Evolutionary conservation across 2,113 vertebrate genomes (phyloP), one percentile per base, ranked within the genome.

Genomic region (Peromyscus maniculatus): DNA sequence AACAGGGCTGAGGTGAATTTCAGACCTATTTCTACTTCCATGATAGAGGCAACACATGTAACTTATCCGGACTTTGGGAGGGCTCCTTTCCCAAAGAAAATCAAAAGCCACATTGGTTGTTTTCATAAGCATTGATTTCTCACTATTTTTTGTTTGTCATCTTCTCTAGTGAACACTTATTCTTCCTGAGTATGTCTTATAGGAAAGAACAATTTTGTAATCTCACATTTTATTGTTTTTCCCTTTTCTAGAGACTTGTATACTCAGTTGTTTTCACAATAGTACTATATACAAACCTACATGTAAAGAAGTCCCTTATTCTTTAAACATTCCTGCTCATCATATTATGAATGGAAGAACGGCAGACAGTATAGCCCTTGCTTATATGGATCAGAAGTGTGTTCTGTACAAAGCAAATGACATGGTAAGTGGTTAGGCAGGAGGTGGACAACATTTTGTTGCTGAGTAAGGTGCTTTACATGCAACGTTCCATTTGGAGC

Each of bases 281-380:
- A 69, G 62, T 93, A 88, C 33, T 64, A 12, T 87, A 80, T 13
- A 31, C 49, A 82, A 88, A 24, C 10, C 3, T 91, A 31, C 10
- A 24, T 46, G 87, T 67, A 90, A 90, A 74, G 36, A 3, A 55
- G 49, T 19, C 46, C 4, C 17, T 16, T 66, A 7, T 83, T 74
- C 7, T n/a, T 55, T 93, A 77, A 78, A 62, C 0, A 62, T 67
- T 84, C 36, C 9, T 87, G 8, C 7, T 64, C 0, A 62, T 55
- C 19, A 7, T 43, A 91, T 86, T 96, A 93, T 88, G n/a, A 89
- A 77, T 52, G 82, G 11, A 93, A 78, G 33, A 62, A 6, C 74
- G 39, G 5, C 78, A 24, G 57, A 84, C 15, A 83, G 49, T 86
- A 19, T 43, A 79, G 55, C 7, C 5, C 7, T 72, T 49, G 17